These are phyloP conservation scores for Alectoris magna DNA, from an alignment of 2,797 vertebrate species.

Conservation along the genomic window DNA sequence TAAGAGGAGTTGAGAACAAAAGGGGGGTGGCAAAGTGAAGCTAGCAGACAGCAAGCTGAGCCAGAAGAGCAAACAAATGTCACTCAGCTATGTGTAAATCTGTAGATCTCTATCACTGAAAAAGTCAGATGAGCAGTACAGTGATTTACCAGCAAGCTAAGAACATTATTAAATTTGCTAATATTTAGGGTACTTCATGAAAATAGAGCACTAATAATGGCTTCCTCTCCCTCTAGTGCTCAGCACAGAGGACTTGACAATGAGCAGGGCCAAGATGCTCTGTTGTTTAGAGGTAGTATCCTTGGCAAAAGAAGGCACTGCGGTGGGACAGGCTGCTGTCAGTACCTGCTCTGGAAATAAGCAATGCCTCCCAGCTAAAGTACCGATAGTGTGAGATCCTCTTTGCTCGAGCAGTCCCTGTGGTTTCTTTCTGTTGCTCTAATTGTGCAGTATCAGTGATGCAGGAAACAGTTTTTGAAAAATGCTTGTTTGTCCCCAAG, in stretches of 20 bases:
- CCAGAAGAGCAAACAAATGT: neutral
- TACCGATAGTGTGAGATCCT: neutral
- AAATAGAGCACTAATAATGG: neutral
- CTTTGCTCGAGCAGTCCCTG: neutral
- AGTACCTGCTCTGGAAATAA: neutral
- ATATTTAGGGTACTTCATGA: neutral
- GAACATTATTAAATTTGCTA: neutral
- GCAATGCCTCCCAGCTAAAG: neutral
- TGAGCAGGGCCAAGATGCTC: neutral
- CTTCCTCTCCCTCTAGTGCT: neutral
- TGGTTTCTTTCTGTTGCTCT: neutral
- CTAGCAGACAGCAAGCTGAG: neutral
- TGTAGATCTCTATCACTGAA: neutral
- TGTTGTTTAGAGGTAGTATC: slow-evolving; percentile 25
- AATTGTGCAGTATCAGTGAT: neutral
- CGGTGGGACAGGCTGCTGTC: neutral
- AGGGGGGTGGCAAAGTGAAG: neutral
- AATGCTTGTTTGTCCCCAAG: neutral
- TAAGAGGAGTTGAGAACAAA: neutral
- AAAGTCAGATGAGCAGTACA: neutral
- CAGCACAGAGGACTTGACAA: neutral
- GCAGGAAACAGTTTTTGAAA: neutral
- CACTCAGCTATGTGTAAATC: fast-evolving
- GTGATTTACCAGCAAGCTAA: neutral
- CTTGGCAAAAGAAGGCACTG: neutral